Evolutionary conservation across 2,113 vertebrate species (phyloP).

Genomic region (Ceuthmochares aereus): DNA sequence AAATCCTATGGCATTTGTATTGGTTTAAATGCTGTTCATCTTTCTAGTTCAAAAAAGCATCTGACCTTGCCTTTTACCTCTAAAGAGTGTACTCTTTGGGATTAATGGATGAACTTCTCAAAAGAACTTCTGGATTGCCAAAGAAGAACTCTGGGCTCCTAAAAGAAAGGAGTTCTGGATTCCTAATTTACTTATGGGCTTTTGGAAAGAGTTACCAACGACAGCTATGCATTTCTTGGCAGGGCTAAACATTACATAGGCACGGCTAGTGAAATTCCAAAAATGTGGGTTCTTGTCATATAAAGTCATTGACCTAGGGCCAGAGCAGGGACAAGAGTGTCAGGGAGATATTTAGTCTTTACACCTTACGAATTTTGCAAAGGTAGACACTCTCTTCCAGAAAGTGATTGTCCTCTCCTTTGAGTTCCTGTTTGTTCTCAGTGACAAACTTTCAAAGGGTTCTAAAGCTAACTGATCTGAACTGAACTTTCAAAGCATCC

Average conservation of each 20-base stretch:
- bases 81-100: neutral
- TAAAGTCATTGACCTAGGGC: neutral
- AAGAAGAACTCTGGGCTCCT: neutral
- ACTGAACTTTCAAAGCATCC: neutral
- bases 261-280: neutral
- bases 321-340: neutral
- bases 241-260: neutral
- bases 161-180: neutral
- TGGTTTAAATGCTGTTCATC: neutral
- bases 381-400: neutral
- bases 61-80: neutral
- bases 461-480: neutral
- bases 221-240: neutral
- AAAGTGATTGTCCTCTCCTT: neutral
- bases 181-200: neutral
- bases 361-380: neutral
- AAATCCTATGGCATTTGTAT: neutral
- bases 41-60: neutral
- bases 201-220: neutral
- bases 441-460: neutral
- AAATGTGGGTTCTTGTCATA: accelerated
- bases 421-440: neutral
- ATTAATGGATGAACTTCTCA: neutral
- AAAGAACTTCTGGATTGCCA: neutral
- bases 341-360: neutral